These are phyloP conservation scores for Aspidiotus destructor DNA, from an alignment of 2,888 invertebrate genomes.

Conservation along the genomic window DNA sequence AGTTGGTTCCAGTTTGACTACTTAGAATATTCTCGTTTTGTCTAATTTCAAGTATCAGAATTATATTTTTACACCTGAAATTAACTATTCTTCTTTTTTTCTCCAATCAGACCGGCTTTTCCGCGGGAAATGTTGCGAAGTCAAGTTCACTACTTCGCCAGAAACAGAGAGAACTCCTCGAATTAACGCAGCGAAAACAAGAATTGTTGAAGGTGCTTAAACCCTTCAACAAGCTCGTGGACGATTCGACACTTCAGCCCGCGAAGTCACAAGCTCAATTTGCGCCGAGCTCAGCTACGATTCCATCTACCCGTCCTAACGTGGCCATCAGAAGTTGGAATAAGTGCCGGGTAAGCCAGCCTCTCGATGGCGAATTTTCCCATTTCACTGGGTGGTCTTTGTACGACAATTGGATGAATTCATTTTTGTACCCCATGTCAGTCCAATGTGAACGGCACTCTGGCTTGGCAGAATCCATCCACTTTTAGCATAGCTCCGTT, in stretches of 20 bases:
- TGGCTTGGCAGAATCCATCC: neutral
- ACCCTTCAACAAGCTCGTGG: neutral
- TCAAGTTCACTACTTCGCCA: slow-evolving; percentile 50
- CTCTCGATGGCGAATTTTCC: too few relatives aligned
- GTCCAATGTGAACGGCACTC: neutral
- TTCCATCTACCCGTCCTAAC: neutral
- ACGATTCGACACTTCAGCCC: neutral
- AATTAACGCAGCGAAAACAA: slow-evolving; percentile 73
- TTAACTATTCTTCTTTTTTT: too few relatives aligned
- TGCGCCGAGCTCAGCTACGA: neutral
- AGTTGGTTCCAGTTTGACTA: too few relatives aligned
- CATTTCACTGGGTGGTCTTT: too few relatives aligned
- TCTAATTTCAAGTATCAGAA: too few relatives aligned
- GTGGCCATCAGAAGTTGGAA: neutral
- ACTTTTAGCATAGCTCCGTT: slow-evolving; percentile 32
- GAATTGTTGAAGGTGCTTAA: slow-evolving; percentile 57
- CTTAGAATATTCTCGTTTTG: too few relatives aligned
- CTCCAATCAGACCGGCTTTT: too few relatives aligned
- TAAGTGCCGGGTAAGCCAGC: neutral
- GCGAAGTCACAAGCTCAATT: too few relatives aligned
- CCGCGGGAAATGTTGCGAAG: too few relatives aligned
- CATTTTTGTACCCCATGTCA: slow-evolving; percentile 2
- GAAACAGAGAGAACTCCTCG: slow-evolving; percentile 75
- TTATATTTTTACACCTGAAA: too few relatives aligned
- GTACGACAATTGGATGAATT: neutral